phyloP scores from a whole-genome alignment of 2,113 vertebrate genomes.

The Lophochroa leadbeateri region DNA sequence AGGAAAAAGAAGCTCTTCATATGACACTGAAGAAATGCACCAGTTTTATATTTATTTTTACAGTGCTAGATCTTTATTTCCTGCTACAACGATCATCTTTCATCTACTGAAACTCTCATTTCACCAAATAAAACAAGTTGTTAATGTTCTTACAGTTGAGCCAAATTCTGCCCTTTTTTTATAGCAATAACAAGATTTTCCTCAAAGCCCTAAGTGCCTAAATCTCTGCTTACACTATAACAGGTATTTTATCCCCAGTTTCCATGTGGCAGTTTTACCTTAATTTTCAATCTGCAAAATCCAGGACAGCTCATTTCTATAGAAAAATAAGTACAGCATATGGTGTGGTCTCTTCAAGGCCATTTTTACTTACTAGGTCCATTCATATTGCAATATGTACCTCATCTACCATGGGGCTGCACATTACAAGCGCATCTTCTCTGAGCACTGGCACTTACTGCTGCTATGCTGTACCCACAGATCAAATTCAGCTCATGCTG shows the following conservation, averaged over 20 bases:
- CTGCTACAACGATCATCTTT: not conserved
- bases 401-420: not conserved
- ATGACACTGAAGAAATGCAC: not conserved
- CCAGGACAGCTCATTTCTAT: not conserved
- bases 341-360: not conserved
- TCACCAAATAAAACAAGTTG: not conserved
- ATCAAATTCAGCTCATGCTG: not conserved
- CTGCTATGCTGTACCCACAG: accelerated
- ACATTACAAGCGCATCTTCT: not conserved
- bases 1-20: not conserved
- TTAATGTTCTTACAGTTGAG: not conserved
- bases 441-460: not conserved
- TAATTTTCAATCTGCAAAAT: not conserved
- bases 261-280: not conserved
- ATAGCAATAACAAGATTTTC: not conserved
- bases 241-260: not conserved
- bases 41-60: not conserved
- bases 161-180: not conserved
- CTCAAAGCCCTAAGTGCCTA: not conserved
- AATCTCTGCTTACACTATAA: not conserved
- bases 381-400: not conserved
- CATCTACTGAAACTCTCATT: not conserved
- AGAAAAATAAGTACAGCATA: not conserved
- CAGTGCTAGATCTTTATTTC: not conserved
- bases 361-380: not conserved